Conservation (phyloP, 2,113 vertebrate genomes). For the Potamarius usumacintae region DNA sequence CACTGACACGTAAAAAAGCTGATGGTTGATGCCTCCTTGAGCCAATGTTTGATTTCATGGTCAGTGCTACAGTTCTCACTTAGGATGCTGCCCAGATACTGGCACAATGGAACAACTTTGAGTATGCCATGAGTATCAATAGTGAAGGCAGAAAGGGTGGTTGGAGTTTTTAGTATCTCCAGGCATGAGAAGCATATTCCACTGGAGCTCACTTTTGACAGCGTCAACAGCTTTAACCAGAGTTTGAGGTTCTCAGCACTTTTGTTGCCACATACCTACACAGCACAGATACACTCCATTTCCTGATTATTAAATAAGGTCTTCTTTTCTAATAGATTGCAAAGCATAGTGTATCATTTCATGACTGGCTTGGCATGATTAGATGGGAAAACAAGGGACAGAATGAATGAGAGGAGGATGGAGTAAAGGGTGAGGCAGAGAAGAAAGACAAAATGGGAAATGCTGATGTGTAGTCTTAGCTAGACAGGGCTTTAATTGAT, state of each 20-base stretch:
- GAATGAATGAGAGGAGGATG: background rate
- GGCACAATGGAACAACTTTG: slow-evolving; percentile 2
- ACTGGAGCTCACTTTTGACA: background rate
- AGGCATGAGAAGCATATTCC: background rate
- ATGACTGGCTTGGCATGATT: slow-evolving; percentile 18
- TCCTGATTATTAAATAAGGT: slow-evolving; percentile 61
- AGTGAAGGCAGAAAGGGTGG: background rate
- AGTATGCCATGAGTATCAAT: background rate
- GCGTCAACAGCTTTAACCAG: background rate
- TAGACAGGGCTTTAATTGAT: slow-evolving; percentile 74
- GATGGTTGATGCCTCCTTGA: background rate
- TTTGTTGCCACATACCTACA: slow-evolving; percentile 17
- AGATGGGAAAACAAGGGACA: slow-evolving; percentile 7
- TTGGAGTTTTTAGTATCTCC: background rate
- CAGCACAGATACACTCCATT: slow-evolving; percentile 43
- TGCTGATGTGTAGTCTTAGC: slow-evolving; percentile 64
- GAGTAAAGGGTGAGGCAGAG: background rate
- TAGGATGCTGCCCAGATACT: background rate
- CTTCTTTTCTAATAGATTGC: slow-evolving; percentile 45
- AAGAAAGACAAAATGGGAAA: slow-evolving; percentile 58
- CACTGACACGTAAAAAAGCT: background rate
- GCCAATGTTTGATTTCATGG: background rate
- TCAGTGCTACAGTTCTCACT: background rate
- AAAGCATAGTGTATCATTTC: slow-evolving; percentile 19
- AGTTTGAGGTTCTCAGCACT: background rate